Evolutionary conservation across 1,140 invertebrate genomes (phyloP).

Genomic region (Melipona quadrifasciata): DNA sequence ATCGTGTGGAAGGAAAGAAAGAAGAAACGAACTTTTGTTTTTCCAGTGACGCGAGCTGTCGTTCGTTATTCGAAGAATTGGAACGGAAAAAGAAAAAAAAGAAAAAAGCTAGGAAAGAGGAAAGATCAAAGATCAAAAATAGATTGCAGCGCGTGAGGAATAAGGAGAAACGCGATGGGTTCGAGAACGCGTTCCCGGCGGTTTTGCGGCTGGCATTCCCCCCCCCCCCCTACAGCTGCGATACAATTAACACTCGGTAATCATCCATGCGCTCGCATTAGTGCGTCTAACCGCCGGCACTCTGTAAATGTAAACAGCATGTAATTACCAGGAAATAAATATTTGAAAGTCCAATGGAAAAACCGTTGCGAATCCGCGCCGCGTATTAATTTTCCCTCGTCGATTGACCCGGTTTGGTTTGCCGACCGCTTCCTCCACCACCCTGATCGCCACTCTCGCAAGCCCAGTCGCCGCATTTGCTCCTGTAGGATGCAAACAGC

Average conservation of each 20-base stretch:
- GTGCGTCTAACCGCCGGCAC: constrained; percentile 38
- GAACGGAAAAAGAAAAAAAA: neutral
- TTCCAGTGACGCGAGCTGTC: neutral
- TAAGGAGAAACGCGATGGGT: neutral
- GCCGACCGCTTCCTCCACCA: too few species aligned
- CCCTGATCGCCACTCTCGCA: too few species aligned
- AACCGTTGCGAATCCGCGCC: neutral
- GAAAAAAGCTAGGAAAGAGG: neutral
- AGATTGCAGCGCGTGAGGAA: constrained; percentile 23
- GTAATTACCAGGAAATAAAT: constrained; percentile 62
- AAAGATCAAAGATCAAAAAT: neutral
- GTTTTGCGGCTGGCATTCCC: constrained; percentile 54
- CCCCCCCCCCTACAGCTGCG: neutral
- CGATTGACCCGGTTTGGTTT: neutral
- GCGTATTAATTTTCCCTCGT: neutral
- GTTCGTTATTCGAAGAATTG: neutral
- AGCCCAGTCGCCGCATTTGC: too few species aligned
- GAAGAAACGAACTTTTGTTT: too few species aligned
- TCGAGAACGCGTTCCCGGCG: constrained; percentile 13
- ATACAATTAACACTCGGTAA: constrained; percentile 60
- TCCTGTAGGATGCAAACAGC: neutral
- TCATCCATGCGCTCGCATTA: constrained; percentile 40
- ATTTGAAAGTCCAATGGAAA: constrained; percentile 51
- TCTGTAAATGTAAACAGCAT: constrained; percentile 45
- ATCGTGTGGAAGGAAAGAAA: neutral